These are phyloP conservation scores for Pipa parva DNA, from an alignment of 2,113 vertebrate species.

Conservation along the genomic window DNA sequence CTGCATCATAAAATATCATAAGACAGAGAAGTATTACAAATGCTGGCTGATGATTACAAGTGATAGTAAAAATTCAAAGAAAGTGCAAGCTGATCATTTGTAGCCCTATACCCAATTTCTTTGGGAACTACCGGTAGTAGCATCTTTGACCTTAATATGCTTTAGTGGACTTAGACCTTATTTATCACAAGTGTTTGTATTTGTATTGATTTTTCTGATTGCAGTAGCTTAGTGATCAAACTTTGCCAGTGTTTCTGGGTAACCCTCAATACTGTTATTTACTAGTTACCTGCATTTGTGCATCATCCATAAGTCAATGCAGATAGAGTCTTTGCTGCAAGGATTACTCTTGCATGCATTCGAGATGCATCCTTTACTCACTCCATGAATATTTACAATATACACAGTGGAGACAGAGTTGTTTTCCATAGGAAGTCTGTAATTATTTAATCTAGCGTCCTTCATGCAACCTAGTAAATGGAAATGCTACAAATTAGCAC, in stretches of 20 bases:
- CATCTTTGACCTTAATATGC: too few relatives aligned
- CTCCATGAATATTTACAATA: slow-evolving; percentile 66
- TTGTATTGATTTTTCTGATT: too few relatives aligned
- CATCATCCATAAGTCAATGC: slow-evolving; percentile 82
- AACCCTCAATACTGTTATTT: slow-evolving; percentile 1
- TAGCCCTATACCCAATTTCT: too few relatives aligned
- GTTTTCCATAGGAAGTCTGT: slow-evolving; percentile 70
- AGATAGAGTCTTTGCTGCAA: slow-evolving; percentile 74
- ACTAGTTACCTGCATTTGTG: slow-evolving; percentile 89
- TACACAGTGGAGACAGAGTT: slow-evolving; percentile 67
- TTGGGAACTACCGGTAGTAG: too few relatives aligned
- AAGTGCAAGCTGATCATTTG: too few relatives aligned
- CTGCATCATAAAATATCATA: too few relatives aligned
- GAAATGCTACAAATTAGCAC: background rate
- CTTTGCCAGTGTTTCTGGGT: background rate
- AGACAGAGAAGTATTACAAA: too few relatives aligned
- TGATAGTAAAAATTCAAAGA: too few relatives aligned
- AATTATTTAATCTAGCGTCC: slow-evolving; percentile 76
- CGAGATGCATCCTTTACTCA: slow-evolving; percentile 73
- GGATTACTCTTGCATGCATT: slow-evolving; percentile 79
- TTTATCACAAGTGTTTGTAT: too few relatives aligned
- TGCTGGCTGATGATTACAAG: too few relatives aligned
- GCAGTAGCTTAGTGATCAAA: too few relatives aligned
- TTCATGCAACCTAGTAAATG: slow-evolving; percentile 75
- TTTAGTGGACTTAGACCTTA: too few relatives aligned